These are phyloP conservation scores for Myotis pilosus DNA, from an alignment of 2,797 vertebrate genomes.

Conservation along the genomic window DNA sequence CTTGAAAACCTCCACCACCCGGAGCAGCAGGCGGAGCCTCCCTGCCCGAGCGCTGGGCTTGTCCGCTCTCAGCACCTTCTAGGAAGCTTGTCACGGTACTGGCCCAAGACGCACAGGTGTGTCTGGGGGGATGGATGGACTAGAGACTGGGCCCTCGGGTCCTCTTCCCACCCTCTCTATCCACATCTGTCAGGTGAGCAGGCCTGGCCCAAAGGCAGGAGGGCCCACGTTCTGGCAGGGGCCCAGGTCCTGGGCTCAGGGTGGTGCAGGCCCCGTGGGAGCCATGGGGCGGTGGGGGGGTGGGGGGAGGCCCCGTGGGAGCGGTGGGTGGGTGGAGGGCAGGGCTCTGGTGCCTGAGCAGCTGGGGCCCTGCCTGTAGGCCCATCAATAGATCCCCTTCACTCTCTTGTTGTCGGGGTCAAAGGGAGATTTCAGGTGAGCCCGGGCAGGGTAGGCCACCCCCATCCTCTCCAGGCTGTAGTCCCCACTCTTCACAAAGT, in stretches of 20 bases:
- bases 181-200: not conserved
- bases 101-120: not conserved
- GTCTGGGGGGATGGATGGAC: not conserved
- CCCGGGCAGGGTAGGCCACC: slow-evolving; percentile 87
- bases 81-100: rapidly evolving
- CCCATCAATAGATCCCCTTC: slow-evolving; percentile 89
- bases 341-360: rapidly evolving
- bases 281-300: rapidly evolving
- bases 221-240: rapidly evolving
- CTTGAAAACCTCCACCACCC: rapidly evolving
- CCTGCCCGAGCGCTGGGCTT: rapidly evolving
- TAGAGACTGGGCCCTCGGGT: not conserved
- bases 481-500: slow-evolving; percentile 91
- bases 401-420: slow-evolving; percentile 94
- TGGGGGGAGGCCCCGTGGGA: too few relatives aligned
- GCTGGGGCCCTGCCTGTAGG: rapidly evolving
- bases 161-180: not conserved
- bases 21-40: too few relatives aligned
- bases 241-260: not conserved
- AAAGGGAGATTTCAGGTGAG: slow-evolving; percentile 94
- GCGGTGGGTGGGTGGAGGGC: slow-evolving; percentile 53
- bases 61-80: rapidly evolving
- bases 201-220: not conserved
- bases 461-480: slow-evolving; percentile 96
- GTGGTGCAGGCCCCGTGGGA: rapidly evolving